Conservation (phyloP, 2,113 vertebrate species). For the Octodon degus region DNA sequence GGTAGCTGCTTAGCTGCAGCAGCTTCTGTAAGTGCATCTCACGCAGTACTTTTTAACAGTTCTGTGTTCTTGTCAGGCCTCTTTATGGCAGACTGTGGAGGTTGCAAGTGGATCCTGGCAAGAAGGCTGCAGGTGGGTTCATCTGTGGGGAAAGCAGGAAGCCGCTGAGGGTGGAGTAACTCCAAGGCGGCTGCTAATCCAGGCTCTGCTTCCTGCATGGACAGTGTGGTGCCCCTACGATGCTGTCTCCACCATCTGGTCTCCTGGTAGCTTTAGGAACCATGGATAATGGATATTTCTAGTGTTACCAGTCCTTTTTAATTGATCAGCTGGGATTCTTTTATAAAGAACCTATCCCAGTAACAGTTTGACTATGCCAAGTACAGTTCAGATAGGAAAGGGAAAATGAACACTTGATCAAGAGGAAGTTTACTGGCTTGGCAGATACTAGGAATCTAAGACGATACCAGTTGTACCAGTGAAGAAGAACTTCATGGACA, state of each 20-base stretch:
- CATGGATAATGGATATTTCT: neutral
- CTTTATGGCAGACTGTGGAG: conserved; percentile 74
- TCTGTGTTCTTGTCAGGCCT: conserved; percentile 79
- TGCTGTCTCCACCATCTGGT: neutral
- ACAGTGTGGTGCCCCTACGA: neutral
- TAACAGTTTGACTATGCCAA: conserved; percentile 1
- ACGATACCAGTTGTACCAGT: neutral
- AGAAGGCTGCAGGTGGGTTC: conserved; percentile 67
- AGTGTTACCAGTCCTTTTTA: neutral
- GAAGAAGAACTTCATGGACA: conserved; percentile 6
- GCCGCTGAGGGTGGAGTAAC: neutral
- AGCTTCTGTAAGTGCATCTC: neutral
- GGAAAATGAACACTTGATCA: neutral
- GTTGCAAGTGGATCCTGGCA: conserved; percentile 66
- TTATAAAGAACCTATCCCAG: conserved; percentile 44
- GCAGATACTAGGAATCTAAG: neutral
- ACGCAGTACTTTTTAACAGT: conserved; percentile 64
- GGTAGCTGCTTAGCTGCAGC: neutral
- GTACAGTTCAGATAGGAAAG: conserved; percentile 32
- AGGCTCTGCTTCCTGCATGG: neutral
- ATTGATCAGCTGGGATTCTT: conserved; percentile 41
- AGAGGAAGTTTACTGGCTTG: neutral
- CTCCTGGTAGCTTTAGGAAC: neutral
- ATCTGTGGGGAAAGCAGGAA: conserved; percentile 57
- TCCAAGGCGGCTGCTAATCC: neutral